These are phyloP conservation scores for Pheosia gnoma DNA, from an alignment of 2,888 invertebrate genomes.

Conservation along the genomic window DNA sequence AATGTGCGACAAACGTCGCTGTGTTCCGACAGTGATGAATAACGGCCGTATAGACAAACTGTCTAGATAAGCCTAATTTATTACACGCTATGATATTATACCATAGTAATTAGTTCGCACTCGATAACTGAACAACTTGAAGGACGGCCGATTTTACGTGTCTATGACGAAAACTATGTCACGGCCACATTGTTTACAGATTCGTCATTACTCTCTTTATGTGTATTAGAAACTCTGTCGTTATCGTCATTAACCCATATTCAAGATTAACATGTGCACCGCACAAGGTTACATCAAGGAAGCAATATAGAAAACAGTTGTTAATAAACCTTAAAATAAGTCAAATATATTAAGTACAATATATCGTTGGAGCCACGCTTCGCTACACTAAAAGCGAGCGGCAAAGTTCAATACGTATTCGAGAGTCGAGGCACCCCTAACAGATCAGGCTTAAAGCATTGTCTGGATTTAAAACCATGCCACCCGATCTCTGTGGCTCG, in stretches of 20 bases:
- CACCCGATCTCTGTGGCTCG: conserved; percentile 46
- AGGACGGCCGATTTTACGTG: conserved; percentile 47
- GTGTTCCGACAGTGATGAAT: conserved; percentile 74
- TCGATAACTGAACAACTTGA: conserved; percentile 46
- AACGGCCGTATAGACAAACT: conserved; percentile 65
- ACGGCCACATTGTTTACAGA: conserved; percentile 29
- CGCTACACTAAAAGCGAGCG: conserved; percentile 27
- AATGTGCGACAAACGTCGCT: conserved; percentile 48
- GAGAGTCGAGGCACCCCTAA: conserved; percentile 27
- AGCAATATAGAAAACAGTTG: too few relatives aligned
- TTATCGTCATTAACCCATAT: conserved; percentile 20
- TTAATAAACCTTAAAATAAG: too few relatives aligned
- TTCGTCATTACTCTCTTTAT: conserved; percentile 29
- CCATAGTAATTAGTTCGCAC: conserved; percentile 59
- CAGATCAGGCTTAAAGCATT: conserved; percentile 46
- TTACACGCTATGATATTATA: conserved; percentile 59
- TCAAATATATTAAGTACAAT: too few relatives aligned
- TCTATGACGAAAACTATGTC: conserved; percentile 52
- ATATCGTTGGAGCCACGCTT: not conserved
- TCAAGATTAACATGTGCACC: conserved; percentile 6
- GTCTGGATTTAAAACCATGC: conserved; percentile 48
- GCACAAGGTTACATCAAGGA: too few relatives aligned
- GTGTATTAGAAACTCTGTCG: conserved; percentile 11
- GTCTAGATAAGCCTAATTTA: conserved; percentile 81
- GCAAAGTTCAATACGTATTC: conserved; percentile 28